These are phyloP conservation scores for Rhodinocichla rosea DNA, from an alignment of 2,113 vertebrate species.

Conservation along the genomic window DNA sequence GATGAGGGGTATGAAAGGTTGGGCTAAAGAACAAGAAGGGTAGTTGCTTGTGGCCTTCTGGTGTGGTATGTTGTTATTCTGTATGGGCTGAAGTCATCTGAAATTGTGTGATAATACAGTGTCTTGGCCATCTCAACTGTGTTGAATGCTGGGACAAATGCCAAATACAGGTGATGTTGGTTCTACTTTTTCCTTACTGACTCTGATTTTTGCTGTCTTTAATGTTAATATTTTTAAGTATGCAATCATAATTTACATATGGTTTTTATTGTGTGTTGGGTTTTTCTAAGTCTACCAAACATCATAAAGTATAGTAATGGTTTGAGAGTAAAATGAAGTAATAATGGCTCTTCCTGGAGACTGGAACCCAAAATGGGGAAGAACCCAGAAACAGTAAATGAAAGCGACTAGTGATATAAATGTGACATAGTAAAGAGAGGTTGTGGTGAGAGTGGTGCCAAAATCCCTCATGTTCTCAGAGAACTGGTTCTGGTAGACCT, in stretches of 20 bases:
- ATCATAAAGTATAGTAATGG: not conserved
- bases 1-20: not conserved
- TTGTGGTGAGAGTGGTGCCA: fast-evolving
- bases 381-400: not conserved
- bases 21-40: not conserved
- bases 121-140: fast-evolving
- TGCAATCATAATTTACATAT: not conserved
- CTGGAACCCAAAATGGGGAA: not conserved
- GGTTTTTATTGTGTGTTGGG: not conserved
- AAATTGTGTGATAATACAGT: too few relatives aligned
- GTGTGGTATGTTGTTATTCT: not conserved
- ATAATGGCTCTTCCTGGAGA: not conserved
- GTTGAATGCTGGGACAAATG: not conserved
- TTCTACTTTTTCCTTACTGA: not conserved
- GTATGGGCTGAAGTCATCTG: not conserved
- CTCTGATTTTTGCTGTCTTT: not conserved
- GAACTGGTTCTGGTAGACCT: too few relatives aligned
- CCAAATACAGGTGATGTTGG: not conserved
- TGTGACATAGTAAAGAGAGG: not conserved
- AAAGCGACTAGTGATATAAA: not conserved
- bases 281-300: not conserved
- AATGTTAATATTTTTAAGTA: not conserved
- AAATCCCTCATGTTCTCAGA: not conserved
- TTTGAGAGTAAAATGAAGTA: not conserved
- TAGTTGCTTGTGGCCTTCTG: fast-evolving